Percentiles rank a stretch among this genome's conserved stretches.
phyloP scores from a whole-genome alignment of 2,113 vertebrate genomes.

The Corythaixoides concolor region DNA sequence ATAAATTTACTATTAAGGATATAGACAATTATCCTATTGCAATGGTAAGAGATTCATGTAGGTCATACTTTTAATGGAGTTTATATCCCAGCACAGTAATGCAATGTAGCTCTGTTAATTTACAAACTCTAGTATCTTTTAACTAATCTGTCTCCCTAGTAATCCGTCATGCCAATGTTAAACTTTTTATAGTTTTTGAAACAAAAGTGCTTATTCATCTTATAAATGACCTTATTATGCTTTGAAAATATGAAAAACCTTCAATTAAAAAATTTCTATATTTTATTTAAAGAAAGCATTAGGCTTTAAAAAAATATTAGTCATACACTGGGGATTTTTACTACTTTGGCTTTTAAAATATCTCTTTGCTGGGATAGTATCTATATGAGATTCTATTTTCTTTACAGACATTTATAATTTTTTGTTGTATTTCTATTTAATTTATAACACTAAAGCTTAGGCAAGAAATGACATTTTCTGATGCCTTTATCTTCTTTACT shows the following conservation, averaged over 20 bases:
- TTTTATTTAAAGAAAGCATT: not conserved
- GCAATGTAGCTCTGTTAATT: not conserved
- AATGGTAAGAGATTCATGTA: not conserved
- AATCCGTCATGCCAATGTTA: not conserved
- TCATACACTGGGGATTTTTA: not conserved
- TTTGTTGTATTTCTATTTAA: not conserved
- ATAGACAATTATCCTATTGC: not conserved
- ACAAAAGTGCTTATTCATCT: not conserved
- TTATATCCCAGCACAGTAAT: not conserved
- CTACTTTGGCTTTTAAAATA: not conserved
- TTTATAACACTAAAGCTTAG: not conserved
- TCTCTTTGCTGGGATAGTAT: not conserved
- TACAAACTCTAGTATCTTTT: not conserved
- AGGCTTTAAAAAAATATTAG: not conserved
- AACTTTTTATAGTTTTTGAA: not conserved
- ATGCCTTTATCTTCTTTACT: not conserved
- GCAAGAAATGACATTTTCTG: not conserved
- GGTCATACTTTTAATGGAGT: not conserved
- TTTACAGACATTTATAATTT: not conserved
- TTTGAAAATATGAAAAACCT: not conserved
- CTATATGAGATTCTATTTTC: not conserved
- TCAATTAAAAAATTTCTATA: not conserved
- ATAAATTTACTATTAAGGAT: conserved; percentile 1
- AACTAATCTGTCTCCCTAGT: not conserved
- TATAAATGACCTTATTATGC: not conserved